phyloP scores from a whole-genome alignment of 2,888 invertebrate genomes.

The Chloroclystis v-ata region DNA sequence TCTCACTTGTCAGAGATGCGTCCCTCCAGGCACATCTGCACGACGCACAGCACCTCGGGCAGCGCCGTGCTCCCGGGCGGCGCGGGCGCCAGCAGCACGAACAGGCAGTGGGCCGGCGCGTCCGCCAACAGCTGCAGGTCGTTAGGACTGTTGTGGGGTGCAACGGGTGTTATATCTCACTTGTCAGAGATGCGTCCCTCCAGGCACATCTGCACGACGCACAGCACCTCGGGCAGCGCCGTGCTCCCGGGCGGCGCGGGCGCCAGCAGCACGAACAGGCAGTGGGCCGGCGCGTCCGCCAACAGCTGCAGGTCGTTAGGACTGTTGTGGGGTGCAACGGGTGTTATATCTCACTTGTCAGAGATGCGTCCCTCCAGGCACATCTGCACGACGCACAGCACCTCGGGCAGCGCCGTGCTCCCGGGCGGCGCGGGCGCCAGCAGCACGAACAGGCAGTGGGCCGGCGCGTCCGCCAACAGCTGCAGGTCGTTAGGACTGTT shows the following conservation, averaged over 20 bases:
- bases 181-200: constrained; percentile 85
- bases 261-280: constrained; percentile 92
- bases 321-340: constrained; percentile 94
- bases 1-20: constrained; percentile 82
- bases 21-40: constrained; percentile 90
- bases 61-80: constrained; percentile 82
- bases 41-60: constrained; percentile 95
- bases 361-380: constrained; percentile 87
- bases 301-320: constrained; percentile 99
- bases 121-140: constrained; percentile 99
- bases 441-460: constrained; percentile 97
- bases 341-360: constrained; percentile 61
- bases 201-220: constrained; percentile 90
- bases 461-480: constrained; percentile 98
- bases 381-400: constrained; percentile 93
- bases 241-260: constrained; percentile 86
- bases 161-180: too few species aligned
- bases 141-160: constrained; percentile 97
- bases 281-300: constrained; percentile 99
- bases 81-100: constrained; percentile 92
- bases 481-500: constrained; percentile 99
- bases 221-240: constrained; percentile 93
- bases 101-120: constrained; percentile 98
- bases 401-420: constrained; percentile 88
- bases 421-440: constrained; percentile 87